phyloP scores from a whole-genome alignment of 2,113 vertebrate genomes.

The Gallinago paraguaiae region DNA sequence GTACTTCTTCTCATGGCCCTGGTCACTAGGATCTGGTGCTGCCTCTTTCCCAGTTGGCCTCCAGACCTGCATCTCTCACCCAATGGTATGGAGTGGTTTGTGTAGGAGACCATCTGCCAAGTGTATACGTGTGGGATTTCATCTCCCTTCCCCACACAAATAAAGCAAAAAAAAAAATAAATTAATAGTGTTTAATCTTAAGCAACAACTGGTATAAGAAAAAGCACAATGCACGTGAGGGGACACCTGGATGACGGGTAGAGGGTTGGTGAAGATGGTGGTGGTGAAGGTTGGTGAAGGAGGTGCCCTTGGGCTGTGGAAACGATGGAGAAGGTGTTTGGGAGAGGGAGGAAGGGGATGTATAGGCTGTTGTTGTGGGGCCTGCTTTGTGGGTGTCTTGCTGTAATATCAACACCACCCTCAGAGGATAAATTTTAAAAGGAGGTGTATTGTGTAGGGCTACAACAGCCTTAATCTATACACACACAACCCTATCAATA shows the following conservation, averaged over 20 bases:
- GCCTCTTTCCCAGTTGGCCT: accelerated
- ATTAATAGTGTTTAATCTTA: too few relatives aligned
- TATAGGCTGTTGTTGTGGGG: accelerated
- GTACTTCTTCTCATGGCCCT: neutral
- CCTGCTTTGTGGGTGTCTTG: too few relatives aligned
- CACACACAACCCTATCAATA: too few relatives aligned
- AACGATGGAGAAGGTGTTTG: too few relatives aligned
- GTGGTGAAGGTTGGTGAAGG: neutral
- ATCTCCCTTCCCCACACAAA: neutral
- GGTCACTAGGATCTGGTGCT: neutral
- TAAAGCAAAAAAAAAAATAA: neutral
- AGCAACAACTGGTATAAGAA: neutral
- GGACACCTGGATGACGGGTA: neutral
- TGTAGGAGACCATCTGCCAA: neutral
- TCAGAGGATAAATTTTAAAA: too few relatives aligned
- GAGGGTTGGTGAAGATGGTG: neutral
- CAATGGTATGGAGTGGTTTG: neutral
- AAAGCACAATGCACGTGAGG: neutral
- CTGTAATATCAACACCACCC: too few relatives aligned
- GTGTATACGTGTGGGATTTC: neutral
- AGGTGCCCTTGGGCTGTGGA: neutral
- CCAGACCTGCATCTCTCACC: neutral
- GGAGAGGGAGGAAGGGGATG: accelerated
- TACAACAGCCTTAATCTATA: too few relatives aligned
- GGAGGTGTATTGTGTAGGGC: too few relatives aligned